Percentiles rank a stretch among this genome's conserved stretches.
Evolutionary conservation across 2,888 invertebrate species (phyloP).

Genomic region (Dilophus febrilis): DNA sequence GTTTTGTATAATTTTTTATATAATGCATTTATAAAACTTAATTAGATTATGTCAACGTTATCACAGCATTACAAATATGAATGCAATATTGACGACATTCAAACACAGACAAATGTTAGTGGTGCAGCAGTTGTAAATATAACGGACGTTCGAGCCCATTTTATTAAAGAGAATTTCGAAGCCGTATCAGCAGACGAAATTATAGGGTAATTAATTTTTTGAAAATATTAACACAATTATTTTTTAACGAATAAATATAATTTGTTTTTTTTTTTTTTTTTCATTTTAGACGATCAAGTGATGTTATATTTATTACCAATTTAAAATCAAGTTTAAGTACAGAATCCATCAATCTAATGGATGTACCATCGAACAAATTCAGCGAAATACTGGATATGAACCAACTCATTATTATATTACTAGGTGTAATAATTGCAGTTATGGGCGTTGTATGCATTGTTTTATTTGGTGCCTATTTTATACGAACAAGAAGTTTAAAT

Average conservation of each 20-base stretch:
- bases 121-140: conserved; percentile 27
- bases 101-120: conserved; percentile 16
- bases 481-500: conserved; percentile 39
- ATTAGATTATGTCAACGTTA: conserved; percentile 37
- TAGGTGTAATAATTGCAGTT: conserved; percentile 35
- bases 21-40: not conserved
- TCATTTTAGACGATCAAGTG: conserved; percentile 28
- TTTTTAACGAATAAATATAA: not conserved
- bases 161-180: conserved; percentile 32
- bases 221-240: not conserved
- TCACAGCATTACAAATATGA: conserved; percentile 32
- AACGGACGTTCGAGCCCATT: conserved; percentile 39
- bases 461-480: conserved; percentile 35
- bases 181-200: conserved; percentile 36
- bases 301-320: conserved; percentile 29
- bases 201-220: conserved; percentile 22
- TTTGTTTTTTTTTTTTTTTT: conserved; percentile 1
- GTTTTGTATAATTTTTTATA: conserved; percentile 3
- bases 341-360: conserved; percentile 28
- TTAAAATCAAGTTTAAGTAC: conserved; percentile 28
- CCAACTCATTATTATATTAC: conserved; percentile 32
- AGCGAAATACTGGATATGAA: conserved; percentile 23
- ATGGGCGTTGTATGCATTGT: conserved; percentile 35
- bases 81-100: conserved; percentile 41
- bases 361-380: conserved; percentile 29